A percentile compares a stretch with the other conserved stretches of the same genome.
Conservation (phyloP, 2,888 invertebrate genomes). For the Limnephilus marmoratus region DNA sequence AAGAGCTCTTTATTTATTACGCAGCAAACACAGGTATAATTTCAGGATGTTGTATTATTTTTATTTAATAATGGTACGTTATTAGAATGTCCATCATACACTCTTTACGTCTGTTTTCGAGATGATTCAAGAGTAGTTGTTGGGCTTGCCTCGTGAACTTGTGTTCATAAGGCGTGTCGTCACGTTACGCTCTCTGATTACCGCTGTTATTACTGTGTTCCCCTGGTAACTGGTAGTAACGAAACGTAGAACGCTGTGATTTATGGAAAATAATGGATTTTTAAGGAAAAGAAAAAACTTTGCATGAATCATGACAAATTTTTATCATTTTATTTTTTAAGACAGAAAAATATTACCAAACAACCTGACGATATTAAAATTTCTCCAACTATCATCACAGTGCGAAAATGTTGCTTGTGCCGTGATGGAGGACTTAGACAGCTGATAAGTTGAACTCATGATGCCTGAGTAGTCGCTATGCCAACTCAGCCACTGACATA, state of each 20-base stretch:
- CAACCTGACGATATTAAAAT: too few species aligned
- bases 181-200: slow-evolving; percentile 2
- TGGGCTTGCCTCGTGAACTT: not conserved
- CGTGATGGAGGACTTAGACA: too few species aligned
- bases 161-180: slow-evolving; percentile 22
- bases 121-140: not conserved
- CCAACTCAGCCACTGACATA: too few species aligned
- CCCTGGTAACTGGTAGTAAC: not conserved
- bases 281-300: not conserved
- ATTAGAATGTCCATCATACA: not conserved
- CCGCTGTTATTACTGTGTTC: not conserved
- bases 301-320: too few species aligned
- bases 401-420: too few species aligned
- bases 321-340: too few species aligned
- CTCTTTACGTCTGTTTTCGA: not conserved
- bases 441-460: too few species aligned
- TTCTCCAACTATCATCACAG: too few species aligned
- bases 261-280: not conserved
- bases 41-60: not conserved
- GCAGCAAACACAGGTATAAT: not conserved
- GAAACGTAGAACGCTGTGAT: not conserved
- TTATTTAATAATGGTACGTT: not conserved
- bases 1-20: too few species aligned
- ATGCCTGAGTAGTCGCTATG: too few species aligned
- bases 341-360: too few species aligned